A percentile compares a stretch with the other conserved stretches of the same genome.
Conservation (phyloP, 2,797 vertebrate genomes). For the Sandelia bainsii region DNA sequence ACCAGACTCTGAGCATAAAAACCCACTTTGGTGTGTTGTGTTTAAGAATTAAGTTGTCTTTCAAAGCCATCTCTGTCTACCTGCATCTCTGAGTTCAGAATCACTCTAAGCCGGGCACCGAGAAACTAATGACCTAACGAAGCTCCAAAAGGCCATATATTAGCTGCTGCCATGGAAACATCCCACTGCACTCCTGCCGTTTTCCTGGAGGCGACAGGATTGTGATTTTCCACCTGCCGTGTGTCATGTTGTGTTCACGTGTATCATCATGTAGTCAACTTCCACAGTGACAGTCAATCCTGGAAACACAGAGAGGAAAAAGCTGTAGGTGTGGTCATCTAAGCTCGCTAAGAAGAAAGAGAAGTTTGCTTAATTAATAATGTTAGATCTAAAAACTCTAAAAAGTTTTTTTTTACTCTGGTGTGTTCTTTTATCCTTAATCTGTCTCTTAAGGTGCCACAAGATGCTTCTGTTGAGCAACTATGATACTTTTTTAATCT, state of each 20-base stretch:
- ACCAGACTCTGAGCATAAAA: conserved; percentile 41
- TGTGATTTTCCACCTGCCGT: conserved; percentile 46
- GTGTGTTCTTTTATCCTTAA: not conserved
- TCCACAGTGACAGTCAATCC: conserved; percentile 55
- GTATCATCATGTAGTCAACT: conserved; percentile 48
- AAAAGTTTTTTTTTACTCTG: not conserved
- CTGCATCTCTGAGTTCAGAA: conserved; percentile 27
- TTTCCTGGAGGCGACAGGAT: conserved; percentile 57
- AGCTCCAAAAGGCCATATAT: conserved; percentile 31
- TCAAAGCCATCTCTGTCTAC: conserved; percentile 31
- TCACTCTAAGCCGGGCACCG: conserved; percentile 7
- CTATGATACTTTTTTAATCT: no score
- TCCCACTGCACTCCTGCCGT: conserved; percentile 13
- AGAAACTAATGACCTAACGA: conserved; percentile 28
- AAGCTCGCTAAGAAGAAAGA: conserved; percentile 16
- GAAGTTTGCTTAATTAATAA: conserved; percentile 11
- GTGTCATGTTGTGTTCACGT: conserved; percentile 38
- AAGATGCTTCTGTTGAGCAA: no score
- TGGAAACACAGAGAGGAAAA: conserved; percentile 42
- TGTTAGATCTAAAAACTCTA: not conserved
- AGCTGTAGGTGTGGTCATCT: conserved; percentile 20
- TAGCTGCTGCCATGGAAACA: conserved; percentile 42
- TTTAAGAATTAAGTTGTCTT: conserved; percentile 53
- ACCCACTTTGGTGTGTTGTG: conserved; percentile 61
- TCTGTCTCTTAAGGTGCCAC: no score